phyloP scores from a whole-genome alignment of 2,888 invertebrate species.

The Taphrorychus bicolor region DNA sequence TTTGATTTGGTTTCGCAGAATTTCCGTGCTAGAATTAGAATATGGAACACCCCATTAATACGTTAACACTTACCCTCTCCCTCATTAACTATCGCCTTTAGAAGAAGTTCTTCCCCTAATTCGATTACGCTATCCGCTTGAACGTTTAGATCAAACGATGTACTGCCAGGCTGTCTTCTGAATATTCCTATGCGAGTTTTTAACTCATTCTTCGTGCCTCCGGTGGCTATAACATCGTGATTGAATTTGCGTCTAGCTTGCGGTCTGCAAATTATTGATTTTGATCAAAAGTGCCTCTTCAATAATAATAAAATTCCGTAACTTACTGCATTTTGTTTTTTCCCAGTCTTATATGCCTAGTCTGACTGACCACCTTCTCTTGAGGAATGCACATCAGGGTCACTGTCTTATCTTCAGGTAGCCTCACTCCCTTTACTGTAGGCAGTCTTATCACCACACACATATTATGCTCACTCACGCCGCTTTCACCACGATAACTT shows the following conservation, averaged over 20 bases:
- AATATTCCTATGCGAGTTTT: slow-evolving; percentile 64
- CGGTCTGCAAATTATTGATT: slow-evolving; percentile 27
- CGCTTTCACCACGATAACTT: background rate
- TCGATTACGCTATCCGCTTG: slow-evolving; percentile 63
- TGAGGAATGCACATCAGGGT: slow-evolving; percentile 66
- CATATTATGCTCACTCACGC: slow-evolving; percentile 53
- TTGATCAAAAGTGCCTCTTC: background rate
- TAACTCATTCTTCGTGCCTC: slow-evolving; percentile 64
- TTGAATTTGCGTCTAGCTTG: slow-evolving; percentile 54
- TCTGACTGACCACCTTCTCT: slow-evolving; percentile 63
- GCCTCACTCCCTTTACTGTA: slow-evolving; percentile 62
- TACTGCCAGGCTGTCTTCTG: slow-evolving; percentile 59
- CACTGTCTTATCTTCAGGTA: slow-evolving; percentile 63
- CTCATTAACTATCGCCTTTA: slow-evolving; percentile 63
- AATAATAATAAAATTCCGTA: background rate
- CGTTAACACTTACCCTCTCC: slow-evolving; percentile 62
- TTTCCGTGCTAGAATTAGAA: background rate
- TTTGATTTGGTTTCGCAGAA: background rate
- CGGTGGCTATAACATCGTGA: slow-evolving; percentile 59
- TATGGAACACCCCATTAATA: background rate
- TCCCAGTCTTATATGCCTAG: slow-evolving; percentile 55
- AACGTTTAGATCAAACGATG: slow-evolving; percentile 62
- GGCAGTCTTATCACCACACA: slow-evolving; percentile 66
- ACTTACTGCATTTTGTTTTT: slow-evolving; percentile 43
- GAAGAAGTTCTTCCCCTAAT: slow-evolving; percentile 65